Evolutionary conservation across 2,797 vertebrate species (phyloP), one percentile per base, ranked within the genome.

Genomic region (Melanogrammus aeglefinus): DNA sequence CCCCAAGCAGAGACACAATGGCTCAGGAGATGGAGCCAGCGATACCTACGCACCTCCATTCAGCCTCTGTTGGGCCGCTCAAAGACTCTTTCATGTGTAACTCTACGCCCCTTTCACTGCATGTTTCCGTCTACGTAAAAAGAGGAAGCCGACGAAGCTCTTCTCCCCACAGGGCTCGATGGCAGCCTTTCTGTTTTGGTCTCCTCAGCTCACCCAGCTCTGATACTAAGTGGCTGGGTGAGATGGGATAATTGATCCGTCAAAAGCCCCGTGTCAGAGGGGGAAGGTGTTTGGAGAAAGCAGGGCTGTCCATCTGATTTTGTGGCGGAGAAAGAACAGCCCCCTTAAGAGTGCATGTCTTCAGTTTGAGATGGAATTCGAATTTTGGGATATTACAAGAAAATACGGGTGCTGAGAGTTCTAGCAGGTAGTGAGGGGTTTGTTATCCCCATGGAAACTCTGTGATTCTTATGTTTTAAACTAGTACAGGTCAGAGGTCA

Each of bases 11-110:
- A 82, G 31, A 79, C 79, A 91, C 90, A 91, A 92, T 86, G 77
- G 80, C 80, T 47, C 14, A 47, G 77, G 75, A 80, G 86, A 92
- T 85, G 77, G 88, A 80, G 77, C 86, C 80, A 76, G 79, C 82
- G 86, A 91, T 89, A 90, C 84, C 84, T 82, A 14, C 75, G 78
- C 87, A 80, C 70, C 31, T 73, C 84, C 78, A 87, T 92, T 91
- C 88, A 90, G 86, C 80, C 77, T 79, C 83, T 81, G 83, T 84
- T 81, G 83, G 74, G 74, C 78, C 18, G 51, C 86, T 90, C 87
- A 85, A 79, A 88, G 86, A 80, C 88, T 84, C 57, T 63, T 86
- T 91, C 85, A 87, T 86, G 77, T 90, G 91, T 86, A 92, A 93
- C 89, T 83, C 85, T 81, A 91, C 39, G 84, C 89, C 76, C 77